Conservation (phyloP, 2,797 vertebrate species). For the Eospalax fontanierii region DNA sequence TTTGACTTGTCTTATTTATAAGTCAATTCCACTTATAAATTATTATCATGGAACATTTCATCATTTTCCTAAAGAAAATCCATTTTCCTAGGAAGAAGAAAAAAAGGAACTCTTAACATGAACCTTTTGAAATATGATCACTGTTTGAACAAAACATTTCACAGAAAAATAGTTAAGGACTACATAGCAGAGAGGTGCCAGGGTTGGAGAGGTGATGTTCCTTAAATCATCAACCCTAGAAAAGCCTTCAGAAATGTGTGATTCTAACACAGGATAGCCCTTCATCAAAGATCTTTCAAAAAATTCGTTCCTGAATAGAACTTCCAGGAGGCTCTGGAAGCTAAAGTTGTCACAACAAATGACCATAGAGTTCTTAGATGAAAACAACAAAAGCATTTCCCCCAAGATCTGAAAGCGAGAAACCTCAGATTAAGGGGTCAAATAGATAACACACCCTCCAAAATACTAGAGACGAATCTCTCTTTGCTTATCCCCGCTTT, state of each 20-base stretch:
- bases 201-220: neutral
- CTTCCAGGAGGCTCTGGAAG: neutral
- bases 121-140: slow-evolving; percentile 19
- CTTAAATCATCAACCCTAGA: neutral
- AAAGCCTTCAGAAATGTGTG: neutral
- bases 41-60: neutral
- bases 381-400: slow-evolving; percentile 5
- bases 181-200: neutral
- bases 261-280: neutral
- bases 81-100: neutral
- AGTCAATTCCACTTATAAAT: slow-evolving; percentile 1
- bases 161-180: neutral
- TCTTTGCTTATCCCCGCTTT: neutral
- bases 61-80: slow-evolving; percentile 26
- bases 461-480: neutral
- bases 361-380: neutral
- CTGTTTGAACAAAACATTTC: neutral
- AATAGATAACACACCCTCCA: neutral
- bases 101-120: neutral
- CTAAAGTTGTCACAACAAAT: neutral
- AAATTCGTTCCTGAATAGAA: neutral
- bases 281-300: neutral
- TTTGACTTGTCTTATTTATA: neutral
- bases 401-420: neutral
- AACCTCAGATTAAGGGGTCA: neutral